phyloP scores from a whole-genome alignment of 2,113 vertebrate species.

The Grammomys dolichurus region DNA sequence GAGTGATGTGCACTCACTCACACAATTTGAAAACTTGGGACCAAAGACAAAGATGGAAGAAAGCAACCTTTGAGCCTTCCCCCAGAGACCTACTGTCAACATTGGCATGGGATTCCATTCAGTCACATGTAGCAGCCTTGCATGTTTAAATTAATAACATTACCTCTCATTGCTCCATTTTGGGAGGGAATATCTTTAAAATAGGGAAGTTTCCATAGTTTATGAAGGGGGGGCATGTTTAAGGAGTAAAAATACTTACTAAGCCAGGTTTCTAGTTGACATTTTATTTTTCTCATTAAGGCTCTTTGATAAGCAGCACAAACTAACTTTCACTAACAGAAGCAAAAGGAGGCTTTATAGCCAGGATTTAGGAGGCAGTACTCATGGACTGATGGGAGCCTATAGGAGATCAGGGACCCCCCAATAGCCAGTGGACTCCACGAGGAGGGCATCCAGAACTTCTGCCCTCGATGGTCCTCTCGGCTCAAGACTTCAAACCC shows the following conservation, averaged over 20 bases:
- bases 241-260: background rate
- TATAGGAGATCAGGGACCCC: background rate
- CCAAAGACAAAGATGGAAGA: background rate
- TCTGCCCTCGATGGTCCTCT: background rate
- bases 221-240: background rate
- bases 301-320: slow-evolving; percentile 5
- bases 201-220: background rate
- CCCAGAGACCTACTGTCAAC: background rate
- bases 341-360: background rate
- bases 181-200: slow-evolving; percentile 15
- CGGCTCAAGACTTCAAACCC: background rate
- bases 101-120: background rate
- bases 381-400: background rate
- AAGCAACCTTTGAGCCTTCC: background rate
- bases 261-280: slow-evolving; percentile 11
- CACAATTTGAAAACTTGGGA: background rate
- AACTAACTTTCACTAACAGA: background rate
- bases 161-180: background rate
- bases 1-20: background rate
- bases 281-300: slow-evolving; percentile 44
- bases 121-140: background rate
- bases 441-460: too few relatives aligned
- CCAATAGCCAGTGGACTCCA: background rate
- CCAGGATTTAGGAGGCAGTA: background rate
- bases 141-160: slow-evolving; percentile 5